Evolutionary conservation across 2,113 vertebrate species (phyloP), one percentile per base, ranked within the genome.

Genomic region (Hypomesus transpacificus): DNA sequence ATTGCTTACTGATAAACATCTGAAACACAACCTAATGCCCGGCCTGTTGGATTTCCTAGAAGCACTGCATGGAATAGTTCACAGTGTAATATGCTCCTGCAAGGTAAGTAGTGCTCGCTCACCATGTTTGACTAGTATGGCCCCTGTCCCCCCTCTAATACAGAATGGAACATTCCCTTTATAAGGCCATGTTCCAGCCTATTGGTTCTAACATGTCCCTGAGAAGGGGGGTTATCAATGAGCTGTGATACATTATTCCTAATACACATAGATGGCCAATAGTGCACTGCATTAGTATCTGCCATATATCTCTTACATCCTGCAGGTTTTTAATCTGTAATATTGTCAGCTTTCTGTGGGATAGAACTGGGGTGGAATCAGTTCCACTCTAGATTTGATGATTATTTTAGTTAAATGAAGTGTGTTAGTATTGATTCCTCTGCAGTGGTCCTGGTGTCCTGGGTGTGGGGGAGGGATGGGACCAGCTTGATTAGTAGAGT

Each of bases 1-100:
- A 88, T 87, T 74, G 68, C 53, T 8, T 75, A 71, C 66, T 69
- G 73, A 82, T 83, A 76, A 81, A 75, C 70, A 81, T 78, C 66
- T 20, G n/a, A 56, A 46, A 20, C 7, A 1, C 61, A 3, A 54
- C 50, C 39, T 54, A 28, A 63, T 71, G 54, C 74, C 67, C 59
- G 58, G 57, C 70, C 58, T 18, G 3, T 75, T 24, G 50, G 51
- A 16, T 75, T 74, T 68, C 71, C 31, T 22, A 63, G 66, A 81
- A 71, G 68, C 54, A 2, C 5, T 28, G 13, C 26, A 28, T 28
- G 61, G 7, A 8, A 28, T 61, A 28, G 5, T 61, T 24, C 14
- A 13, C 21, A 18, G 24, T 61, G 13, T 5, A 13, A 56, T 24
- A 22, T 24, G 21, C 28, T 34, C 61, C 24, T 28, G 31, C 26